These are phyloP conservation scores for Melanotaenia duboulayi DNA, from an alignment of 2,113 vertebrate genomes.

Conservation along the genomic window DNA sequence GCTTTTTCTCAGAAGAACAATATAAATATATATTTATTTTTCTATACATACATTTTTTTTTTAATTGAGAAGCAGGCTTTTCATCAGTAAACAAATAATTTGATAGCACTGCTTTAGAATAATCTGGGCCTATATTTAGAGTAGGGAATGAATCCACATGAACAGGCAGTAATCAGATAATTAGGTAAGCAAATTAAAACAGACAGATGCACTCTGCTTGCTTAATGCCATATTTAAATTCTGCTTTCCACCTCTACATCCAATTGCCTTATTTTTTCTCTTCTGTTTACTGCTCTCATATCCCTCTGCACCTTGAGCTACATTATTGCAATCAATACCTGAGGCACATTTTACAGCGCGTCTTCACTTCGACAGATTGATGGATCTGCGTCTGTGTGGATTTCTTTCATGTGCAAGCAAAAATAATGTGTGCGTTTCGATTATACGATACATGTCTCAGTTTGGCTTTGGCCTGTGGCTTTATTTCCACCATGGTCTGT, in stretches of 20 bases:
- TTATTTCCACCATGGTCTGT: conserved; percentile 29
- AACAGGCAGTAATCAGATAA: conserved; percentile 78
- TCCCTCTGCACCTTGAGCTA: conserved; percentile 38
- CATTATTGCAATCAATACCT: conserved; percentile 54
- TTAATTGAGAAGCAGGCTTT: conserved; percentile 46
- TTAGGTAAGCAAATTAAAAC: conserved; percentile 82
- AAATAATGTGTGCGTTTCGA: conserved; percentile 25
- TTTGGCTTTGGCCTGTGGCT: conserved; percentile 35
- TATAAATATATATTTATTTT: too few species aligned
- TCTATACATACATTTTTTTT: conserved; percentile 23
- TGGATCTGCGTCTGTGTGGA: conserved; percentile 34
- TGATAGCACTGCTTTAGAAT: conserved; percentile 57
- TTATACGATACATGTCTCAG: conserved; percentile 12
- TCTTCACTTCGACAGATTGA: conserved; percentile 53
- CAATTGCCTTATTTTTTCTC: conserved; percentile 29
- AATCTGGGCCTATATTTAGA: conserved; percentile 71
- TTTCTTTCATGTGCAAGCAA: not conserved
- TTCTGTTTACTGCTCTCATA: conserved; percentile 27
- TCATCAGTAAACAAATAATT: conserved; percentile 71
- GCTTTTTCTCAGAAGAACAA: not conserved
- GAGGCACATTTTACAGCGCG: conserved; percentile 35
- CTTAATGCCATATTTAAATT: conserved; percentile 61
- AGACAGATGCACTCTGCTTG: conserved; percentile 75
- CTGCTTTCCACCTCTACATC: conserved; percentile 9
- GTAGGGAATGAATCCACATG: conserved; percentile 61